Base-by-base conservation (phyloP, 2,113 vertebrate genomes). In the Takifugu bimaculatus region DNA sequence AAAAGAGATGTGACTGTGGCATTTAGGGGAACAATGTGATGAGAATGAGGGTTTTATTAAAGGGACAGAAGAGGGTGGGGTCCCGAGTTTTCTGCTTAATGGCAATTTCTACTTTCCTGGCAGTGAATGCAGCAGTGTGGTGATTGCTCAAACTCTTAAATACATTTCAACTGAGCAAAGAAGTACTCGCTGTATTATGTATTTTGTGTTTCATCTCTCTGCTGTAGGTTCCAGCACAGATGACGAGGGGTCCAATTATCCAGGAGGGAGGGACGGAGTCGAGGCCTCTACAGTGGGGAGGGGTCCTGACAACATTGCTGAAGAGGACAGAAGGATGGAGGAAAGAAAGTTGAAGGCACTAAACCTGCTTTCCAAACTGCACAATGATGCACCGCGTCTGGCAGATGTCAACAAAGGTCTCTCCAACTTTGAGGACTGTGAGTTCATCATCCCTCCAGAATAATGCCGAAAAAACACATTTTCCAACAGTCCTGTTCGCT, bases 361-460 rank as follows among this genome's bases (percentile, higher is more conserved):
- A 54, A 45, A 65, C 3, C 26, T 90, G 63, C 87, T 89, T 27
- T 89, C 79, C 76, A 92, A 85, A 70, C 76, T 89, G 53, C 82
- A 79, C 48, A 81, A 87, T 0, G 15, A 60, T 57, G 42, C 70
- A 0, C 57, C 70, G 13, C 55, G 1, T 1, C 73, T 51, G 57
- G 1, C 35, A 44, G 52, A 47, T 2, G 44, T 50, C 72, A 67
- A 10, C 49, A 72, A 29, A 7, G 74, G 50, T 1, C 57, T 54
- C 69, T 89, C 81, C 61, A 74, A 70, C 68, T 90, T 92, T 48
- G 77, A 89, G 54, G 81, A 89, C 26, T 81, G 83, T 91, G 79
- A 93, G 84, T 83, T 75, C 27, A 25, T 13, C 4, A 7, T 52
- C 15, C 45, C 45, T 48, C 45, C 45, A 14, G 26, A 63, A 4